Conservation (phyloP, 2,888 invertebrate genomes). For the Conistra vaccinii region DNA sequence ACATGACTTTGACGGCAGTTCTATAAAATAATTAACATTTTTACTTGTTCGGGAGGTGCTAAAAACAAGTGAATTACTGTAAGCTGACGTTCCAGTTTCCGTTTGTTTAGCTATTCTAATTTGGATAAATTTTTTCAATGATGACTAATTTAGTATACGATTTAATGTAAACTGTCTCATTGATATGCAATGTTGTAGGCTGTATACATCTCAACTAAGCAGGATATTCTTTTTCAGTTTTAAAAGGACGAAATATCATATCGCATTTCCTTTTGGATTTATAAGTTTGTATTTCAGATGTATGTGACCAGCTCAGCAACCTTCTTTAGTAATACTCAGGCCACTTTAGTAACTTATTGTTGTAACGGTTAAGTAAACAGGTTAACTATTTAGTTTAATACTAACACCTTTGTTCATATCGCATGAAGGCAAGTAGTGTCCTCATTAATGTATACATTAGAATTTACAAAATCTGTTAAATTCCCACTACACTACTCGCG, state of each 20-base stretch:
- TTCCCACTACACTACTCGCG: too few species aligned
- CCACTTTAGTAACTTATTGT: constrained; percentile 61
- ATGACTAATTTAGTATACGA: constrained; percentile 13
- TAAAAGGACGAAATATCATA: too few species aligned
- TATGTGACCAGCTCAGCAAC: constrained; percentile 22
- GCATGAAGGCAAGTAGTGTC: constrained; percentile 18
- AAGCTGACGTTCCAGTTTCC: not conserved
- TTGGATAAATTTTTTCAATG: not conserved
- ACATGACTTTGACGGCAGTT: not conserved
- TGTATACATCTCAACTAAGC: not conserved
- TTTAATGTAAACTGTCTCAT: constrained; percentile 13
- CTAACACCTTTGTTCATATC: constrained; percentile 29
- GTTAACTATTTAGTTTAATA: constrained; percentile 49
- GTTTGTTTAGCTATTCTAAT: not conserved
- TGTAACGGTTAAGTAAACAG: constrained; percentile 46
- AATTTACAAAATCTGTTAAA: constrained; percentile 27
- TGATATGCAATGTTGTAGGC: not conserved
- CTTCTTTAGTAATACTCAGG: constrained; percentile 60
- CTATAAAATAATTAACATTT: not conserved
- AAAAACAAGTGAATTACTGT: constrained; percentile 20
- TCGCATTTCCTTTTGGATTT: not conserved
- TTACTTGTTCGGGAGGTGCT: constrained; percentile 22
- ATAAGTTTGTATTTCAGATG: constrained; percentile 3
- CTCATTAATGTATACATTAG: constrained; percentile 19
- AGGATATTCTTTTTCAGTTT: not conserved